These are phyloP conservation scores for Manis crassicaudata DNA, from an alignment of 2,797 vertebrate species.

Conservation along the genomic window DNA sequence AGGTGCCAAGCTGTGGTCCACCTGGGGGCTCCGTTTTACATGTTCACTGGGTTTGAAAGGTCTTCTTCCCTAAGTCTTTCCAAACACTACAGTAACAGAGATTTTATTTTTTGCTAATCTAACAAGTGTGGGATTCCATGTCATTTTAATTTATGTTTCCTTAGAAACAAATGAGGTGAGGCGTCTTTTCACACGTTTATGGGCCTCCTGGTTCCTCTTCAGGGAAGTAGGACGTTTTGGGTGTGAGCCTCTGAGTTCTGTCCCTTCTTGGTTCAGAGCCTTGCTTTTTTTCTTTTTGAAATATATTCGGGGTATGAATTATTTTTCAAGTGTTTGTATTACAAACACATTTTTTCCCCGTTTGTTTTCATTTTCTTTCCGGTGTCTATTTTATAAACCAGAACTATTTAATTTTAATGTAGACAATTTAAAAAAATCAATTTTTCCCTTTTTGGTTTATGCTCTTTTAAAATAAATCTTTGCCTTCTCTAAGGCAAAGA, in stretches of 20 bases:
- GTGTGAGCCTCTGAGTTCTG: neutral
- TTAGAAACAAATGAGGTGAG: neutral
- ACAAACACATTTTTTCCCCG: neutral
- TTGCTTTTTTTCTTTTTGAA: neutral
- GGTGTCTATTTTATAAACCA: neutral
- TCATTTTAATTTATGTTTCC: neutral
- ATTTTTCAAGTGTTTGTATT: neutral
- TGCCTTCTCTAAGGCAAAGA: neutral
- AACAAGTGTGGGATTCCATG: neutral
- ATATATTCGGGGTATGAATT: neutral
- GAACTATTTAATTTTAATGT: neutral
- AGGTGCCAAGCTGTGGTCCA: too few species aligned
- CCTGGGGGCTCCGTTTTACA: neutral
- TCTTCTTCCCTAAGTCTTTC: neutral
- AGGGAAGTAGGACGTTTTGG: neutral
- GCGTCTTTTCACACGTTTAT: neutral
- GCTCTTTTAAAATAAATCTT: neutral
- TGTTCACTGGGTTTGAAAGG: too few species aligned
- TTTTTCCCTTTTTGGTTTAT: neutral
- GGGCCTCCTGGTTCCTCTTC: neutral
- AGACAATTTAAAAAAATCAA: neutral
- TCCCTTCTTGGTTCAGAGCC: neutral
- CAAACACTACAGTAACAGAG: neutral
- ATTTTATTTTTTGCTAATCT: neutral
- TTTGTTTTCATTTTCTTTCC: neutral